Evolutionary conservation across 1,140 invertebrate genomes (phyloP).

Genomic region (Calephelis nemesis): DNA sequence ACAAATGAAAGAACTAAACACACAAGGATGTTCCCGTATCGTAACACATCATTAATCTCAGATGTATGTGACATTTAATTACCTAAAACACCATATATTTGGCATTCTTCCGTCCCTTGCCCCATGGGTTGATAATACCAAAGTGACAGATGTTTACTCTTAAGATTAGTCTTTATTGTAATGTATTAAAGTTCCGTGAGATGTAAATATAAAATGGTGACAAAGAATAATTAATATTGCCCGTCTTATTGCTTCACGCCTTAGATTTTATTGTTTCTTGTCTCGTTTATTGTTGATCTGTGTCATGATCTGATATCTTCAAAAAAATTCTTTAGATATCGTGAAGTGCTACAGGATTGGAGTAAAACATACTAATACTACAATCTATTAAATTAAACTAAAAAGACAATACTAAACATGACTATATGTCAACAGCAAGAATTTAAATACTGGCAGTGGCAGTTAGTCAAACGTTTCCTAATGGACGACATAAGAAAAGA

Average conservation of each 20-base stretch:
- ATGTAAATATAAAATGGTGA: conserved; percentile 24
- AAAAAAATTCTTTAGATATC: neutral
- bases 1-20: conserved; percentile 30
- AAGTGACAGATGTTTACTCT: neutral
- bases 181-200: conserved; percentile 28
- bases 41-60: conserved; percentile 77
- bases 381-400: too few relatives aligned
- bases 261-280: conserved; percentile 71
- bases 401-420: too few relatives aligned
- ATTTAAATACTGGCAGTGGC: too few relatives aligned
- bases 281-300: conserved; percentile 39
- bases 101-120: conserved; percentile 67
- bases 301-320: conserved; percentile 10
- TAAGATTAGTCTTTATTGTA: conserved; percentile 32
- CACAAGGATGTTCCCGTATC: conserved; percentile 36
- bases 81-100: conserved; percentile 78
- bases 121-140: conserved; percentile 40
- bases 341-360: too few relatives aligned
- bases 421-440: too few relatives aligned
- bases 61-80: conserved; percentile 78
- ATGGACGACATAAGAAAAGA: too few relatives aligned
- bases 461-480: too few relatives aligned
- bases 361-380: too few relatives aligned
- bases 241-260: conserved; percentile 76
- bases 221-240: conserved; percentile 68